phyloP scores from a whole-genome alignment of 1,140 invertebrate genomes.

The Akabosia matsudoensis region DNA sequence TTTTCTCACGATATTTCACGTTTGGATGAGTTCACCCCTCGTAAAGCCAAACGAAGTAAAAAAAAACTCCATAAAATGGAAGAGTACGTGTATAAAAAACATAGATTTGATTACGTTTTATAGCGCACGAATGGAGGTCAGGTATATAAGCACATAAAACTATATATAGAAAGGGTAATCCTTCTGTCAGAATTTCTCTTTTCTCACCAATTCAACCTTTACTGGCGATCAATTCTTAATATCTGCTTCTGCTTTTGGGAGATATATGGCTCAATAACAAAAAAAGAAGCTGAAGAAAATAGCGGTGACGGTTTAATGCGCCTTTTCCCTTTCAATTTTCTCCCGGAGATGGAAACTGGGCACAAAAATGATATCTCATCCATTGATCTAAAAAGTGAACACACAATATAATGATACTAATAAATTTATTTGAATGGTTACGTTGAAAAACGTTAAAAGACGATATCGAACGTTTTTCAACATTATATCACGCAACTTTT shows the following conservation, averaged over 20 bases:
- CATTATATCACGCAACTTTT: no score
- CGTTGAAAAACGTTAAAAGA: no score
- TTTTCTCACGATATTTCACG: conserved; percentile 41
- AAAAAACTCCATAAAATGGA: no score
- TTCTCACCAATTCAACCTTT: not conserved
- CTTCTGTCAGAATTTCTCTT: conserved; percentile 15
- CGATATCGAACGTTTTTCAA: no score
- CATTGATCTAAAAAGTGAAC: no score
- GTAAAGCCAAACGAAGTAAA: not conserved
- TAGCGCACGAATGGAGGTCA: not conserved
- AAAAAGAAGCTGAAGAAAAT: not conserved
- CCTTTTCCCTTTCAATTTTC: conserved; percentile 17
- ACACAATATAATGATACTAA: conserved; percentile 4
- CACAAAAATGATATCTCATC: no score
- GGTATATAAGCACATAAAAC: not conserved
- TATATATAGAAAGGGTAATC: no score
- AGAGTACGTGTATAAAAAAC: no score
- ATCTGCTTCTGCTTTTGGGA: not conserved
- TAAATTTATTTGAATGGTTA: conserved; percentile 1
- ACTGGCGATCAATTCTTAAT: not conserved
- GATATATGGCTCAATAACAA: conserved; percentile 22
- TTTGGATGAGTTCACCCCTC: conserved; percentile 24
- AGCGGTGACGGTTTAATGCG: not conserved
- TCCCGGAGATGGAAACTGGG: not conserved
- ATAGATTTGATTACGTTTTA: no score